These are phyloP conservation scores for Protaetia brevitarsis DNA, from an alignment of 1,140 invertebrate genomes.

Conservation along the genomic window DNA sequence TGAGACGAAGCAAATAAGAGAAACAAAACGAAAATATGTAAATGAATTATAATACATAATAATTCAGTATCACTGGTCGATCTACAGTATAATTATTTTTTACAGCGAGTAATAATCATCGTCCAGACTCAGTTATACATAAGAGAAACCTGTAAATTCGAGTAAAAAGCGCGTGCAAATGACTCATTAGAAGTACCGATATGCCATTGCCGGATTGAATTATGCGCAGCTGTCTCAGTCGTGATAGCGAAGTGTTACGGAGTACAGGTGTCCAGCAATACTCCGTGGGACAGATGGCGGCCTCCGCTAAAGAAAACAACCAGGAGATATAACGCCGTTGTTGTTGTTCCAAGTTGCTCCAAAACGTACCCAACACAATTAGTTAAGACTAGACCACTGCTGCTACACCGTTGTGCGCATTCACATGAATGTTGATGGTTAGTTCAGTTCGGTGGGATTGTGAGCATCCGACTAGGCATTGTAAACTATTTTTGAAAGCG, in stretches of 20 bases:
- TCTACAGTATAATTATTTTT: conserved; percentile 17
- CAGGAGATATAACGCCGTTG: background rate
- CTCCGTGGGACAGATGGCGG: conserved; percentile 18
- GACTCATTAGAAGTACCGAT: conserved; percentile 21
- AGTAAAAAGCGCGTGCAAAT: conserved; percentile 22
- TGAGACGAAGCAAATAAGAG: background rate
- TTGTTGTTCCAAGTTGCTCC: conserved; percentile 1
- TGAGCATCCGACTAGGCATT: background rate
- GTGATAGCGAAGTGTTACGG: conserved; percentile 22
- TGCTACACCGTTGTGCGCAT: background rate
- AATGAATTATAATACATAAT: conserved; percentile 4
- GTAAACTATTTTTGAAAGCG: conserved; percentile 2
- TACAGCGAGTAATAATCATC: conserved; percentile 18
- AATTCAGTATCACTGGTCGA: conserved; percentile 5
- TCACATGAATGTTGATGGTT: background rate
- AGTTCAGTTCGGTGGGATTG: background rate
- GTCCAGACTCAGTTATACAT: background rate
- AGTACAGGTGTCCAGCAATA: conserved; percentile 19
- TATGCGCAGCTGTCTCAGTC: conserved; percentile 21
- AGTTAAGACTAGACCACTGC: conserved; percentile 9
- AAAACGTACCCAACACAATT: conserved; percentile 9
- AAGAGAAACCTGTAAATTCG: conserved; percentile 19
- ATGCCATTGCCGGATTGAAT: conserved; percentile 23
- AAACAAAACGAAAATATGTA: background rate
- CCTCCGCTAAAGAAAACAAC: conserved; percentile 18